Evolutionary conservation across 2,113 vertebrate genomes (phyloP), one percentile per base, ranked within the genome.

Genomic region (Anser brachyrhynchus): DNA sequence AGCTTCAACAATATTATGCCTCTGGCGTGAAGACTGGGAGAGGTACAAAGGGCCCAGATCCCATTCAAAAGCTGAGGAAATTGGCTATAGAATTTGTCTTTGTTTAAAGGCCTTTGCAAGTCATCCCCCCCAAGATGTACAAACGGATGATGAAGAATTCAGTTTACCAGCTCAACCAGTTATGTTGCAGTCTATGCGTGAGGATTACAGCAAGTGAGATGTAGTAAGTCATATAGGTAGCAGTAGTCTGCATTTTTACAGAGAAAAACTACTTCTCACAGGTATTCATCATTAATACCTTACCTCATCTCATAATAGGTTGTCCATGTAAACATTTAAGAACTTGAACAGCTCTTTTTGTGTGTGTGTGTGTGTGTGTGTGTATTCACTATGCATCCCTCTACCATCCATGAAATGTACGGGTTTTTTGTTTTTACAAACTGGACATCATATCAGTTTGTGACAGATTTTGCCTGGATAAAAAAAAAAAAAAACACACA

Each of bases 1-100:
- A 46, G 18, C n/a, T 85, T 71, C 55, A 41, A 28, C 2, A 0
- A 37, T 28, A 21, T 3, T 58, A 8, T 0, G 4, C 33, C 74
- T 57, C 15, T 31, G 78, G 31, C 9, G 15, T 17, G 23, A 94
- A 80, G 33, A 54, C 5, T 1, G 1, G 54, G 6, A 51, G 21
- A 41, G 22, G 19, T 20, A n/a, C 2, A 29, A 65, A 43, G 86
- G 21, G 15, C 62, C 49, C 29, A 55, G 28, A 71, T 22, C 28
- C 8, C 37, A 16, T 23, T 57, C 11, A 72, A 91, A 73, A 75
- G 39, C 49, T 57, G 13, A 46, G 37, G 6, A 46, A 94, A 84
- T 33, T 19, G 5, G 14, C 6, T 49, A 33, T 3, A 72, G 43
- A 83, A 54, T 4, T 52, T 66, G 5, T 20, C 39, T 43, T 39